phyloP scores from a whole-genome alignment of 2,888 invertebrate species.

The Taenaris catops region DNA sequence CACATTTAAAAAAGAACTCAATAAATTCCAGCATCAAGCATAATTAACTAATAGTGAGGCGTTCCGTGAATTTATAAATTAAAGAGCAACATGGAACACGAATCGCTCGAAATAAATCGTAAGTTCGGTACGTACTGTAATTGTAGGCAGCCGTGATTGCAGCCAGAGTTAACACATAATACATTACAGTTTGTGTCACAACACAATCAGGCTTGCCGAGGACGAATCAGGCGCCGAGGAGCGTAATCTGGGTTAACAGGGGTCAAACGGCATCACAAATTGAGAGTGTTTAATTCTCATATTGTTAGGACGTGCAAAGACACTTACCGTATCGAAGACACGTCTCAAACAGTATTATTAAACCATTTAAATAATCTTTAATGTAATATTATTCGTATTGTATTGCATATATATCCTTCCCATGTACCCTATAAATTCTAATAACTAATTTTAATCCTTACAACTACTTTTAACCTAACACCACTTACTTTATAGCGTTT shows the following conservation, averaged over 20 bases:
- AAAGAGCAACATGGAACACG: constrained; percentile 14
- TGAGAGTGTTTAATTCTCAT: no score
- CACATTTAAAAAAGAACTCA: no score
- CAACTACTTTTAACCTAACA: no score
- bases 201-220: constrained; percentile 76
- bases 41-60: constrained; percentile 7
- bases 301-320: no score
- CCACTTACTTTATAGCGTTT: no score
- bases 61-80: constrained; percentile 9
- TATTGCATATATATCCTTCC: no score
- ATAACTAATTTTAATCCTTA: no score
- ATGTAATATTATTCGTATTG: no score
- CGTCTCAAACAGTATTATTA: no score
- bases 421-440: no score
- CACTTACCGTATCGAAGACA: no score
- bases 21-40: background rate
- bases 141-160: constrained; percentile 75
- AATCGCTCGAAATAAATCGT: constrained; percentile 54
- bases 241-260: constrained; percentile 87
- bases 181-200: constrained; percentile 81
- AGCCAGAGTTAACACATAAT: constrained; percentile 79
- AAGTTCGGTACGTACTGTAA: constrained; percentile 69
- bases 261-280: constrained; percentile 86
- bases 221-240: constrained; percentile 80
- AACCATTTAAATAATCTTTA: no score